A percentile compares a stretch with the other conserved stretches of the same genome.
These are phyloP conservation scores for Ctenicera cuprea DNA, from an alignment of 2,888 invertebrate species.

Conservation along the genomic window DNA sequence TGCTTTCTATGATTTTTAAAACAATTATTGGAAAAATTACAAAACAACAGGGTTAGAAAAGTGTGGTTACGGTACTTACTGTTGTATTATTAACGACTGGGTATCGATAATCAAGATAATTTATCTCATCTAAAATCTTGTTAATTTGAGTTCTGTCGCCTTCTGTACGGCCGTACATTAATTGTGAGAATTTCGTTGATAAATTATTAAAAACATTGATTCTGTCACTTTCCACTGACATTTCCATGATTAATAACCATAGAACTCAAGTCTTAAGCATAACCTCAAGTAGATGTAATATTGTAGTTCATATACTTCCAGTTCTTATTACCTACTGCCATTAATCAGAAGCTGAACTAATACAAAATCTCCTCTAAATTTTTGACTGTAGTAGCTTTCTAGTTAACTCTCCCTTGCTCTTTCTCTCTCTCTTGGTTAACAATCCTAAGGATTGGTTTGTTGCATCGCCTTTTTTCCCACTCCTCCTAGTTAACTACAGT, in stretches of 20 bases:
- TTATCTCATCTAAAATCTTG: conserved; percentile 77
- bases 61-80: conserved; percentile 60
- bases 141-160: conserved; percentile 75
- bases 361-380: too few species aligned
- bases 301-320: too few species aligned
- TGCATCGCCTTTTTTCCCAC: too few species aligned
- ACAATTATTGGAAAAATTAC: conserved; percentile 2
- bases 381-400: too few species aligned
- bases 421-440: too few species aligned
- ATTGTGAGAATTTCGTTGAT: conserved; percentile 66
- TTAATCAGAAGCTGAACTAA: too few species aligned
- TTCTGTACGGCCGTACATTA: conserved; percentile 64
- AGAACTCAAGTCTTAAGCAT: conserved; percentile 11
- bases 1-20: conserved; percentile 66
- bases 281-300: too few species aligned
- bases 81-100: conserved; percentile 65
- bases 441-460: too few species aligned
- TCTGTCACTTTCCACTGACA: conserved; percentile 57
- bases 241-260: conserved; percentile 29
- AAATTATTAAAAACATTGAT: conserved; percentile 64
- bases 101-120: conserved; percentile 77
- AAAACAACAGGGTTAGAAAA: conserved; percentile 12
- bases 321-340: too few species aligned
- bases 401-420: too few species aligned
- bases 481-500: too few species aligned